Evolutionary conservation across 2,113 vertebrate genomes (phyloP), one percentile per base, ranked within the genome.

Genomic region (Hippocampus guttulatus): DNA sequence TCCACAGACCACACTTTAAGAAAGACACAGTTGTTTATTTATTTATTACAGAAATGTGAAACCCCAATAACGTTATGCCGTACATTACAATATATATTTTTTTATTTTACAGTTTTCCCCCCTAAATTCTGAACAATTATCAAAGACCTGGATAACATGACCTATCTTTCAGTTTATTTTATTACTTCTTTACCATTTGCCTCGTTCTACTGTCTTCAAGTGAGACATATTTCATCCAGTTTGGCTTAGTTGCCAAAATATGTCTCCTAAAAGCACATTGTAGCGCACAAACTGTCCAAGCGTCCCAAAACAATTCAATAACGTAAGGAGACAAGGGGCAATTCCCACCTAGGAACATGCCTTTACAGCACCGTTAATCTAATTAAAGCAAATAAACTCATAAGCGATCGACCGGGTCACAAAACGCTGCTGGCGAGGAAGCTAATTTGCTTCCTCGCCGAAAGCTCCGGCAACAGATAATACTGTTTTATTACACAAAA

Each of bases 331-430:
- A 86, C 84, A 81, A 82, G 83, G 86, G 83, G 85, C 74, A 80
- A 83, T 85, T 81, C 71, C 83, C 75, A 81, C 81, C 77, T 81
- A 84, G 88, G 88, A 85, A 67, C 85, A 86, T 90, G 88, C 81
- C 91, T 92, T 90, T 87, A 89, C 88, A 83, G 85, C 83, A 78
- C 82, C 91, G 84, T 90, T 92, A 91, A 92, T 93, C 93, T 93
- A 94, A 94, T 95, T 95, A 92, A 84, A 91, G 91, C 85, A 94
- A 93, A 95, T 95, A 94, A 95, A 95, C 92, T 95, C 95, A 95
- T 88, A 93, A 95, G 88, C 90, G 94, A 95, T 95, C 92, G 91
- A 91, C 84, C 81, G 75, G 77, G 85, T 91, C 88, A 91, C 93
- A 89, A 91, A 93, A 90, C 90, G 73, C 84, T 92, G 73, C 85